Evolutionary conservation across 2,113 vertebrate species (phyloP).

Genomic region (Myxocyprinus asiaticus): DNA sequence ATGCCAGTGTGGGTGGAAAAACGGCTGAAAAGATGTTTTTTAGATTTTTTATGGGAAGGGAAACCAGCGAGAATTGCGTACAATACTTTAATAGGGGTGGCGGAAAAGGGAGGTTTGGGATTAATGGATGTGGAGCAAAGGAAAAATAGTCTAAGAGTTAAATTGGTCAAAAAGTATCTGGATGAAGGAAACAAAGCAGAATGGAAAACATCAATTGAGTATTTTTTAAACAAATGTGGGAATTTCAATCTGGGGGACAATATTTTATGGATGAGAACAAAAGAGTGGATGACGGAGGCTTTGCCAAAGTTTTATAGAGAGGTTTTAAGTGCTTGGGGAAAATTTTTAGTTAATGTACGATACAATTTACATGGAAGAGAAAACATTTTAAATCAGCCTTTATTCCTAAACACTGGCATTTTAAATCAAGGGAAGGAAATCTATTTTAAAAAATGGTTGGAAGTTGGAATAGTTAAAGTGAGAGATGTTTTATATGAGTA

Average conservation of each 20-base stretch:
- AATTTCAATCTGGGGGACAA: not conserved
- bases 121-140: not conserved
- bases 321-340: not conserved
- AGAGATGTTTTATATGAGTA: not conserved
- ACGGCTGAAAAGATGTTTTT: no score
- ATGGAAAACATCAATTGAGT: not conserved
- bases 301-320: not conserved
- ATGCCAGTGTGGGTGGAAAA: no score
- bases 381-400: not conserved
- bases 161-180: not conserved
- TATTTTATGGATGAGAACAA: not conserved
- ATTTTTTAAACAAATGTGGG: not conserved
- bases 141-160: not conserved
- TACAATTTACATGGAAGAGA: not conserved
- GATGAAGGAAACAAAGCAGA: not conserved
- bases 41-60: no score
- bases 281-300: not conserved
- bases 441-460: constrained; percentile 7
- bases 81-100: not conserved
- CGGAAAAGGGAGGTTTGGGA: not conserved
- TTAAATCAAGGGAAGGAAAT: not conserved
- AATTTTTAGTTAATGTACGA: not conserved
- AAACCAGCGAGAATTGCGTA: not conserved
- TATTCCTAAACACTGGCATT: constrained; percentile 6
- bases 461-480: not conserved